Conservation (phyloP, 2,888 invertebrate species). For the Schizotus pectinicornis region DNA sequence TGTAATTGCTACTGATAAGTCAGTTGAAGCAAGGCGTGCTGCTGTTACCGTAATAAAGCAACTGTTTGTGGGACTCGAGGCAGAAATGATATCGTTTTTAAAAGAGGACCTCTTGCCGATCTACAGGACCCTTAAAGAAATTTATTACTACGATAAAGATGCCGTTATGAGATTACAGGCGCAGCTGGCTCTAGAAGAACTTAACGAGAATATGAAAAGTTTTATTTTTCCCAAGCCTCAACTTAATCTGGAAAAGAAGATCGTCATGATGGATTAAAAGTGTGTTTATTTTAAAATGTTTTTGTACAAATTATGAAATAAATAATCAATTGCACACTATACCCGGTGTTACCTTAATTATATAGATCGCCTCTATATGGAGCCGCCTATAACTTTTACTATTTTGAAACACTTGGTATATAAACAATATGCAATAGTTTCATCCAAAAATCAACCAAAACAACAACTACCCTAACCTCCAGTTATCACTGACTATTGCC, state of each 20-base stretch:
- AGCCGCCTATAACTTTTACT: constrained; percentile 1
- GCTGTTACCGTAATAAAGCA: constrained; percentile 79
- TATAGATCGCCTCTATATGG: constrained; percentile 3
- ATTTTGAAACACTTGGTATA: constrained; percentile 47
- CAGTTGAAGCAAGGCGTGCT: constrained; percentile 77
- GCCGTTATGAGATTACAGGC: constrained; percentile 77
- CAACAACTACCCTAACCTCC: constrained; percentile 17
- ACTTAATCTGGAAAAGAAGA: constrained; percentile 46
- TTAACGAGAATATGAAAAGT: constrained; percentile 71
- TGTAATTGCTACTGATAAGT: constrained; percentile 73
- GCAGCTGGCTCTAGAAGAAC: constrained; percentile 77
- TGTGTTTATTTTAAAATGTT: constrained; percentile 2
- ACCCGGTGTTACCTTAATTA: constrained; percentile 47
- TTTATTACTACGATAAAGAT: constrained; percentile 69
- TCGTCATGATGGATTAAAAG: constrained; percentile 41
- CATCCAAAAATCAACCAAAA: constrained; percentile 17
- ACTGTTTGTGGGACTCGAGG: constrained; percentile 76
- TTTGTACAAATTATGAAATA: constrained; percentile 24
- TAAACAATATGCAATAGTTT: constrained; percentile 48
- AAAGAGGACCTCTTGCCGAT: constrained; percentile 71
- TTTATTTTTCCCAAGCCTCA: constrained; percentile 62
- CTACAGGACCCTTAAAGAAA: constrained; percentile 72
- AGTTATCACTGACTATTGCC: constrained; percentile 6
- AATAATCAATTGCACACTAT: constrained; percentile 54
- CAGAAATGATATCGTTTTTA: constrained; percentile 70